These are phyloP conservation scores for Pseudopodoces humilis DNA, from an alignment of 2,113 vertebrate species.

Conservation along the genomic window DNA sequence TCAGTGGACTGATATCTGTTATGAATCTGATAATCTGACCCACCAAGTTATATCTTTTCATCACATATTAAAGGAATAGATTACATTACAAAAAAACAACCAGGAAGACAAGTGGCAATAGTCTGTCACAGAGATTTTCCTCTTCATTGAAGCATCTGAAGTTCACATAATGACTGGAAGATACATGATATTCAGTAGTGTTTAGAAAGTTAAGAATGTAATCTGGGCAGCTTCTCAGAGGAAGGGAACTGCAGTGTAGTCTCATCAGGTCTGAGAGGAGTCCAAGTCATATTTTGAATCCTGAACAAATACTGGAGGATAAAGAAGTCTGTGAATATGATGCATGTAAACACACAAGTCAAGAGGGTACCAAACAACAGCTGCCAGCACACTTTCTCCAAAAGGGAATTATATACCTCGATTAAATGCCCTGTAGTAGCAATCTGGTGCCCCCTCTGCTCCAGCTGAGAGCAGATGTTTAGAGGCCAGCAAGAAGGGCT, in stretches of 20 bases:
- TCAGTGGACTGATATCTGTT: neutral
- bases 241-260: neutral
- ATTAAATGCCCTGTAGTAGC: neutral
- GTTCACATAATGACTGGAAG: neutral
- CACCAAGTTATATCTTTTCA: neutral
- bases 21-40: neutral
- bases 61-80: neutral
- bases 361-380: neutral
- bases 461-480: constrained; percentile 47
- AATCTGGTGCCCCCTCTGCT: neutral
- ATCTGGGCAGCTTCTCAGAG: neutral
- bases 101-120: neutral
- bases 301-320: neutral
- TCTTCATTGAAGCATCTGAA: neutral
- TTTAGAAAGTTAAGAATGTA: neutral
- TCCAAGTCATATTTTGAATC: neutral
- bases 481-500: neutral
- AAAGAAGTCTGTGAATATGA: neutral
- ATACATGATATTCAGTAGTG: neutral
- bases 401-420: neutral
- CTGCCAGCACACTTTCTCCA: neutral
- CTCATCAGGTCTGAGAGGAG: neutral
- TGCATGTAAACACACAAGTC: neutral
- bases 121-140: neutral
- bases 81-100: neutral